phyloP scores from a whole-genome alignment of 2,113 vertebrate genomes.

The mouse (Mus musculus) region DNA sequence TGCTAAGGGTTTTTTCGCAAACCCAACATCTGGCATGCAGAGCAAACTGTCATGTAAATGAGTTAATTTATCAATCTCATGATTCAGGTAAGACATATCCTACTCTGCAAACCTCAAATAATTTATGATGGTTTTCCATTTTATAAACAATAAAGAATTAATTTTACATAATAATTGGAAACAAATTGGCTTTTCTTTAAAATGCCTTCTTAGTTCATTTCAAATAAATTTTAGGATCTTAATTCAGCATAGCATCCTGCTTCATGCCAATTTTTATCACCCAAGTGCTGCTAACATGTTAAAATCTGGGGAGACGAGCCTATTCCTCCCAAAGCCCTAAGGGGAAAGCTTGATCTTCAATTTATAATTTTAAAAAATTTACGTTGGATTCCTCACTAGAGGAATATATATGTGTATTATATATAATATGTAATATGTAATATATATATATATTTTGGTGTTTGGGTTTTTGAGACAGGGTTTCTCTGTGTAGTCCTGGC shows the following conservation, averaged over 20 bases:
- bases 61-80: neutral
- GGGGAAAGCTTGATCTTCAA: neutral
- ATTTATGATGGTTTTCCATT: slow-evolving; percentile 38
- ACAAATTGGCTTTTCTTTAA: slow-evolving; percentile 45
- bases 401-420: no score
- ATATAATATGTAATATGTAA: no score
- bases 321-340: slow-evolving; percentile 31
- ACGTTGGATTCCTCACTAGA: neutral
- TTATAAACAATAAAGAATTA: slow-evolving; percentile 53
- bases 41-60: neutral
- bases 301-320: neutral
- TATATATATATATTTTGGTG: no score
- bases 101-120: slow-evolving; percentile 23
- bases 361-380: slow-evolving; percentile 24
- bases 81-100: neutral
- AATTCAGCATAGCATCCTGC: slow-evolving; percentile 33
- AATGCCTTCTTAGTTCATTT: slow-evolving; percentile 53
- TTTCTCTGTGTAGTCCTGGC: no score
- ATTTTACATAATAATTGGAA: slow-evolving; percentile 28
- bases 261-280: slow-evolving; percentile 31
- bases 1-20: neutral
- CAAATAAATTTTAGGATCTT: slow-evolving; percentile 54
- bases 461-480: no score
- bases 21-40: slow-evolving; percentile 9
- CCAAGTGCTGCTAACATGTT: slow-evolving; percentile 16